Conservation (phyloP, 2,888 invertebrate species). For the Penaeus monodon region DNA sequence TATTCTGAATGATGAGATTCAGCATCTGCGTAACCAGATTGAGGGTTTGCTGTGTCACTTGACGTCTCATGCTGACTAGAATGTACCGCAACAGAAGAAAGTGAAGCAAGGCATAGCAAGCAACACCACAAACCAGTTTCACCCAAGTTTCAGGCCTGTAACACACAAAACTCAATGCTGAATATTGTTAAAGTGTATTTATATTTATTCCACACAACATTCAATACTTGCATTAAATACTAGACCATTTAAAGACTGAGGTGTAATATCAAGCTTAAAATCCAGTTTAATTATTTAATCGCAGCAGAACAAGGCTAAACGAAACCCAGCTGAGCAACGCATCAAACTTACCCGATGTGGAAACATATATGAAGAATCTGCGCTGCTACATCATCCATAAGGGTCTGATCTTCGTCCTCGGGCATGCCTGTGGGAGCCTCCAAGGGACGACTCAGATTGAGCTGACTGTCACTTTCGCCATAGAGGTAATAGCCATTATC, state of each 20-base stretch:
- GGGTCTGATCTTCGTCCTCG: constrained; percentile 25
- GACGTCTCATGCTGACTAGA: constrained; percentile 16
- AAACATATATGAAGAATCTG: constrained; percentile 48
- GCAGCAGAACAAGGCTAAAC: background rate
- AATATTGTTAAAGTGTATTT: too few species aligned
- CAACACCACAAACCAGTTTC: constrained; percentile 21
- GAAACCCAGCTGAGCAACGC: background rate
- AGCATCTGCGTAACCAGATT: constrained; percentile 30
- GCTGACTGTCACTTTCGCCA: constrained; percentile 24
- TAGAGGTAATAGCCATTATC: constrained; percentile 59
- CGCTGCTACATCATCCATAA: constrained; percentile 39
- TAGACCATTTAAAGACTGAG: too few species aligned
- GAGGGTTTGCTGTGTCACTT: constrained; percentile 23
- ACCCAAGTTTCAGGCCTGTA: constrained; percentile 46
- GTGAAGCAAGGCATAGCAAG: constrained; percentile 32
- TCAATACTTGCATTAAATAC: too few species aligned
- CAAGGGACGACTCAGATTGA: constrained; percentile 46
- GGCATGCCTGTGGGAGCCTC: background rate
- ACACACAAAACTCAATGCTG: background rate
- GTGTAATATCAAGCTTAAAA: too few species aligned
- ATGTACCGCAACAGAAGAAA: constrained; percentile 42
- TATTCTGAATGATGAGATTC: constrained; percentile 40
- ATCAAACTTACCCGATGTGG: constrained; percentile 38
- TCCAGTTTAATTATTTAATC: too few species aligned
- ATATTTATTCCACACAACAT: too few species aligned